These are phyloP conservation scores for Bombus waltoni DNA, from an alignment of 1,140 invertebrate genomes.

Conservation along the genomic window DNA sequence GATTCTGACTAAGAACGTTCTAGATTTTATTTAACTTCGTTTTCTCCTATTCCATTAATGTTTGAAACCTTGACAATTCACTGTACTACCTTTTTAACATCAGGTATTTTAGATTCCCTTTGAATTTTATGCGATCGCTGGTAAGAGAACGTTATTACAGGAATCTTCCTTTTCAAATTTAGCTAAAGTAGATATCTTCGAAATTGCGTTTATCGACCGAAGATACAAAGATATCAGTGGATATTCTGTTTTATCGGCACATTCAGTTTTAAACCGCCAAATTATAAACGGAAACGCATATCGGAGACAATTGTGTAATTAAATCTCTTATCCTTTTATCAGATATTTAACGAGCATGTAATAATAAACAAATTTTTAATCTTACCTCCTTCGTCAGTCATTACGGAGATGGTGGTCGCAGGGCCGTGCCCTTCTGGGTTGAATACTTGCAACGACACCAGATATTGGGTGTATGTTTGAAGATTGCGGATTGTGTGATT, in stretches of 20 bases:
- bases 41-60: not conserved
- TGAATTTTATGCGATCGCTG: not conserved
- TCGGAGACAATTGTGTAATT: too few relatives aligned
- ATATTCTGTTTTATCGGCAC: conserved; percentile 28
- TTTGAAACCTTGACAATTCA: not conserved
- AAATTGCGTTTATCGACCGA: conserved; percentile 5
- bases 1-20: not conserved
- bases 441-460: conserved; percentile 89
- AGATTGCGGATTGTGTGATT: conserved; percentile 88
- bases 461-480: conserved; percentile 89
- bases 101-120: not conserved
- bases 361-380: conserved; percentile 52
- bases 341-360: not conserved
- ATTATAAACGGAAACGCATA: not conserved
- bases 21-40: not conserved
- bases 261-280: not conserved
- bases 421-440: conserved; percentile 90
- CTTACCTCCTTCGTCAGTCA: conserved; percentile 92
- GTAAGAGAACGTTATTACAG: not conserved
- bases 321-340: too few relatives aligned
- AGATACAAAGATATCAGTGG: not conserved
- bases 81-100: not conserved
- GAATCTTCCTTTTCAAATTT: not conserved
- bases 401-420: conserved; percentile 87
- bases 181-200: not conserved